These are phyloP conservation scores for Protomyctophum bolini DNA, from an alignment of 2,113 vertebrate genomes.

Conservation along the genomic window DNA sequence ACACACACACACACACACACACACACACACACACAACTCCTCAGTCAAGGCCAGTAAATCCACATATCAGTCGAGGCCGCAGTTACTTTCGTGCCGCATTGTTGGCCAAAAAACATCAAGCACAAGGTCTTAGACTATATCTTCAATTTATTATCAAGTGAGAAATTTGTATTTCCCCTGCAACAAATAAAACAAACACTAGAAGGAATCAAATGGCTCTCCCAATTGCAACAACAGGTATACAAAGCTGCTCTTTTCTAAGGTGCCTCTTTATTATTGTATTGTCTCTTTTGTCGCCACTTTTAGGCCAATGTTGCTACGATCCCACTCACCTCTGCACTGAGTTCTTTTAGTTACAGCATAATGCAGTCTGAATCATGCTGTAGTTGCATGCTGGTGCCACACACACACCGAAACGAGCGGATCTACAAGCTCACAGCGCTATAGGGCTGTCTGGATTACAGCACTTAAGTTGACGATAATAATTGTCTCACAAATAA, in stretches of 20 bases:
- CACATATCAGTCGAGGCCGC: conserved; percentile 60
- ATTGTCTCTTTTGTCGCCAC: conserved; percentile 59
- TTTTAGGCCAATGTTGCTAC: conserved; percentile 43
- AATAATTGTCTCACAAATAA: too few relatives aligned
- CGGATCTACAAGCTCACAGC: too few relatives aligned
- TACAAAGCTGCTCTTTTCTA: conserved; percentile 64
- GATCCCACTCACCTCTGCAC: conserved; percentile 57
- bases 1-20: too few relatives aligned
- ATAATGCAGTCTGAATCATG: conserved; percentile 60
- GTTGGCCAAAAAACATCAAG: conserved; percentile 60
- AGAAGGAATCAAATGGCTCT: conserved; percentile 54
- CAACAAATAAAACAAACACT: conserved; percentile 17
- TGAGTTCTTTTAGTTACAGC: conserved; percentile 68
- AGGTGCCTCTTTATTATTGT: conserved; percentile 74
- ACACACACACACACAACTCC: conserved; percentile 18
- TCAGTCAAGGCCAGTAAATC: conserved; percentile 44
- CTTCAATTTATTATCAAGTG: conserved; percentile 48
- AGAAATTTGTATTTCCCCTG: conserved; percentile 35
- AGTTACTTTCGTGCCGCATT: conserved; percentile 44
- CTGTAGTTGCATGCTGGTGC: conserved; percentile 45
- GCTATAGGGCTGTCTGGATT: too few relatives aligned
- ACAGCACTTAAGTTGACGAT: too few relatives aligned
- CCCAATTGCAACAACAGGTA: conserved; percentile 57
- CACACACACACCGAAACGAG: too few relatives aligned
- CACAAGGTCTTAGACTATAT: conserved; percentile 50